Percentiles rank a stretch among this genome's conserved stretches.
Conservation (phyloP, 2,888 invertebrate genomes). For the Himalopsyche tibetana region DNA sequence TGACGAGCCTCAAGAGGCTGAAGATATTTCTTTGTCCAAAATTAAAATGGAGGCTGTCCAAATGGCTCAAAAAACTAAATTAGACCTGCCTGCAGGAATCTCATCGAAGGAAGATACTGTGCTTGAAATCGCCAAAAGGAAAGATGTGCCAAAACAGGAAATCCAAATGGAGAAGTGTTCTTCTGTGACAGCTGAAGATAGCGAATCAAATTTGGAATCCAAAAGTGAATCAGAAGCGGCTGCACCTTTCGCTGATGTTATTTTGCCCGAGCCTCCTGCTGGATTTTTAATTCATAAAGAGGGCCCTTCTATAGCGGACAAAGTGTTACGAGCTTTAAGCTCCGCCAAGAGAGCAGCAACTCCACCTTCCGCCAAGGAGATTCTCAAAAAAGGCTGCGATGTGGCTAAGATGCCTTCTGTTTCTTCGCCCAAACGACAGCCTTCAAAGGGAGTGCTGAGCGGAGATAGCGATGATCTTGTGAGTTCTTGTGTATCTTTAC, state of each 20-base stretch:
- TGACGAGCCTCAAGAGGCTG: slow-evolving; percentile 65
- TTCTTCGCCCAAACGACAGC: slow-evolving; percentile 1
- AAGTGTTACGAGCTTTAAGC: slow-evolving; percentile 79
- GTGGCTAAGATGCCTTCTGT: slow-evolving; percentile 35
- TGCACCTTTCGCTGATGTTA: slow-evolving; percentile 71
- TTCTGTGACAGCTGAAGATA: slow-evolving; percentile 48
- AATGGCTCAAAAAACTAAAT: slow-evolving; percentile 28
- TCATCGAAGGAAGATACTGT: slow-evolving; percentile 48
- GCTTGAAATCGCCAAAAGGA: slow-evolving; percentile 60
- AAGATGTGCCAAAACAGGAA: slow-evolving; percentile 65
- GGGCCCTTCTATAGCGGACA: slow-evolving; percentile 80
- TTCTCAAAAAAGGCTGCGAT: slow-evolving; percentile 18
- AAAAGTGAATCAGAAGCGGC: slow-evolving; percentile 76
- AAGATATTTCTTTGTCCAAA: slow-evolving; percentile 23
- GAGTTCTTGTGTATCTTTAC: background rate
- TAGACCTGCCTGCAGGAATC: slow-evolving; percentile 51
- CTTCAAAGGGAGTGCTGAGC: slow-evolving; percentile 4
- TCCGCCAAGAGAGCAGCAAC: slow-evolving; percentile 76
- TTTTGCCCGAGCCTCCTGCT: slow-evolving; percentile 75
- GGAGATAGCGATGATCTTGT: background rate
- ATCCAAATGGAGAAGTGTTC: slow-evolving; percentile 65
- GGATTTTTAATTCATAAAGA: slow-evolving; percentile 75
- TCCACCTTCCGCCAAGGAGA: slow-evolving; percentile 56
- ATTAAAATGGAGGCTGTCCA: slow-evolving; percentile 6
- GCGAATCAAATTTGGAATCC: slow-evolving; percentile 69